Evolutionary conservation across 92 coral and sea anemone species (phyloP).

Genomic region (Siderastrea siderea): DNA sequence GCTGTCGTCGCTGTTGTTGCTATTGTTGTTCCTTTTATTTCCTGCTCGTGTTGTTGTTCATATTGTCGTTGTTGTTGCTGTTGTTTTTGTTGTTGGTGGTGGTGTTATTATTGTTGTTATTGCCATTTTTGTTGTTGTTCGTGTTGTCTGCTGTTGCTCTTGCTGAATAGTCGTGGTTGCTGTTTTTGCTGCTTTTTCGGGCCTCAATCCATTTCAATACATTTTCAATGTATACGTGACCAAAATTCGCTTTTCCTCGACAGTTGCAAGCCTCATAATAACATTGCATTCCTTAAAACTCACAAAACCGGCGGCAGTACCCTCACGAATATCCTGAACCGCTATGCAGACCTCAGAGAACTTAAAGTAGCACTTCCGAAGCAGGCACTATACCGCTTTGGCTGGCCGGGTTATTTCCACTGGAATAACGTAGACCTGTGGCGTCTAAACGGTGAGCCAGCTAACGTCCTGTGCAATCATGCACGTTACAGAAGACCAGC

Average conservation of each 20-base stretch:
- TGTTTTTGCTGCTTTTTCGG: neutral
- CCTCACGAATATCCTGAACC: conserved; percentile 92
- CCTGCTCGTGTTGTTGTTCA: no score
- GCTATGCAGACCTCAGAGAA: conserved; percentile 94
- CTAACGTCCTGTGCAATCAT: conserved; percentile 92
- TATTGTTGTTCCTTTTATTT: no score
- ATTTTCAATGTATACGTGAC: neutral
- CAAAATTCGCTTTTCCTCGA: neutral
- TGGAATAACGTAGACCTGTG: conserved; percentile 92
- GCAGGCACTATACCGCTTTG: conserved; percentile 77
- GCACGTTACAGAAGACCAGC: conserved; percentile 87
- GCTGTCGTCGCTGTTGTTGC: no score
- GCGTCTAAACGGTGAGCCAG: conserved; percentile 87
- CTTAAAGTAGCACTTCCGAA: conserved; percentile 86
- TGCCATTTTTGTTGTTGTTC: neutral
- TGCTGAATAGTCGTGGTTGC: neutral
- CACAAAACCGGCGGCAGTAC: conserved; percentile 99
- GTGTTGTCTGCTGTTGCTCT: neutral
- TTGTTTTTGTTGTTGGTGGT: neutral
- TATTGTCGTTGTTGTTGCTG: neutral
- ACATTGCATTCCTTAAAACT: conserved; percentile 91
- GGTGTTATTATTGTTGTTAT: no score
- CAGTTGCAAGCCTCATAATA: conserved; percentile 88
- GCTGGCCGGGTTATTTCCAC: conserved; percentile 92
- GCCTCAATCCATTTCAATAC: no score